phyloP scores from a whole-genome alignment of 2,888 invertebrate genomes.

The Boloria euphrosyne region DNA sequence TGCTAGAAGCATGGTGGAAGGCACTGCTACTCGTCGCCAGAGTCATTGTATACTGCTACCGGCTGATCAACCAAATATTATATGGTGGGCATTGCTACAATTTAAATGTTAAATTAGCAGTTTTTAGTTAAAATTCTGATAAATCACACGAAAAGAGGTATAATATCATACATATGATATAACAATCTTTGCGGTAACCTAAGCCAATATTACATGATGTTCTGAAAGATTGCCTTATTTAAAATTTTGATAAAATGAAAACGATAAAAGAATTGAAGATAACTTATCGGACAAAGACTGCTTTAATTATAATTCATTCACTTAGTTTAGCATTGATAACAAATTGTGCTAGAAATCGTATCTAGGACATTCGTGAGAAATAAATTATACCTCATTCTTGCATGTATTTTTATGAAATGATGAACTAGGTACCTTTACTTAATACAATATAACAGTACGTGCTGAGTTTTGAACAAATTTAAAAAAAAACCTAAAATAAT shows the following conservation, averaged over 20 bases:
- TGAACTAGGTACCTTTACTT: neutral
- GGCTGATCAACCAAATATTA: constrained; percentile 61
- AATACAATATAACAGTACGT: neutral
- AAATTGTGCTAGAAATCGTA: constrained; percentile 6
- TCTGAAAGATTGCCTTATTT: too few relatives aligned
- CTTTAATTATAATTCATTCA: constrained; percentile 21
- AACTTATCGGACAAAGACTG: constrained; percentile 10
- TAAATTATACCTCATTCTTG: constrained; percentile 1
- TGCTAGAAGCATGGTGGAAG: constrained; percentile 80
- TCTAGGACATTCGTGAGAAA: constrained; percentile 17
- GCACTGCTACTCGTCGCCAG: constrained; percentile 73
- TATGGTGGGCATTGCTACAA: constrained; percentile 49
- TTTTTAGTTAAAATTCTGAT: too few relatives aligned
- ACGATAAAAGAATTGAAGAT: constrained; percentile 15
- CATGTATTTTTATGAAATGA: neutral
- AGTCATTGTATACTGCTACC: constrained; percentile 67
- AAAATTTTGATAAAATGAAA: neutral
- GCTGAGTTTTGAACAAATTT: neutral
- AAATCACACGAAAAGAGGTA: too few relatives aligned
- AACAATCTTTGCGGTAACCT: too few relatives aligned
- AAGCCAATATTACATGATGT: too few relatives aligned
- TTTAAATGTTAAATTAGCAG: too few relatives aligned
- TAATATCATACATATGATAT: too few relatives aligned
- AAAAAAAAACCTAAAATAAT: neutral
- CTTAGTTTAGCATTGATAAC: constrained; percentile 17